These are phyloP conservation scores for Heterotilapia buettikoferi DNA, from an alignment of 2,113 vertebrate genomes.

Conservation along the genomic window DNA sequence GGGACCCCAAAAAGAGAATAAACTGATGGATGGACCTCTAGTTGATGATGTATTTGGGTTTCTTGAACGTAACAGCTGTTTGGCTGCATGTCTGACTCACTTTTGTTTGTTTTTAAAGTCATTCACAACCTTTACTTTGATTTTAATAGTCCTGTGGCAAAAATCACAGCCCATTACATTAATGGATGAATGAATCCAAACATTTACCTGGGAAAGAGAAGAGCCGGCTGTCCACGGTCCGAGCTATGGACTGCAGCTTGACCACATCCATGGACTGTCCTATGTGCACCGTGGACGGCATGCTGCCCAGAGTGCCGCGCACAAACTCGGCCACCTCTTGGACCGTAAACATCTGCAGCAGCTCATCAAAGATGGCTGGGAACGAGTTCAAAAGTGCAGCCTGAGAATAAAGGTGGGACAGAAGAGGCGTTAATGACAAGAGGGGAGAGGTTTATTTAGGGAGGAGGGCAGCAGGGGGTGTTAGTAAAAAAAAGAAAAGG, in stretches of 20 bases:
- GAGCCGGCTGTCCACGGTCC: conserved; percentile 92
- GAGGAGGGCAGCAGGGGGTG: background rate
- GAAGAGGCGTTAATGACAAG: background rate
- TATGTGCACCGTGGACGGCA: conserved; percentile 92
- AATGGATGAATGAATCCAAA: accelerated
- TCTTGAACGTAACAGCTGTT: background rate
- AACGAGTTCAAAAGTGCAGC: conserved; percentile 93
- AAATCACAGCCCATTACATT: background rate
- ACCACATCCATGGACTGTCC: conserved; percentile 96
- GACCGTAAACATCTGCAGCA: conserved; percentile 96
- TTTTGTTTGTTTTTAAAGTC: background rate
- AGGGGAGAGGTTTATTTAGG: background rate
- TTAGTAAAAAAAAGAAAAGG: background rate
- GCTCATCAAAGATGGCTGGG: conserved; percentile 94
- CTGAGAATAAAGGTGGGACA: conserved; percentile 57
- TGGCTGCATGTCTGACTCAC: background rate
- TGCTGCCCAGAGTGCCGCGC: conserved; percentile 89
- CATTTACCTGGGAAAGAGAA: conserved; percentile 90
- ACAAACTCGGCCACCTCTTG: conserved; percentile 96
- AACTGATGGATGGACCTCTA: accelerated
- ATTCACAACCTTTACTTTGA: background rate
- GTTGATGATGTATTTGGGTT: background rate
- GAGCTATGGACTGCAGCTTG: conserved; percentile 92
- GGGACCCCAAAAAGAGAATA: background rate
- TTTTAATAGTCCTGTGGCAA: background rate